Evolutionary conservation across 2,113 vertebrate genomes (phyloP).

Genomic region (Oryzias woworae): DNA sequence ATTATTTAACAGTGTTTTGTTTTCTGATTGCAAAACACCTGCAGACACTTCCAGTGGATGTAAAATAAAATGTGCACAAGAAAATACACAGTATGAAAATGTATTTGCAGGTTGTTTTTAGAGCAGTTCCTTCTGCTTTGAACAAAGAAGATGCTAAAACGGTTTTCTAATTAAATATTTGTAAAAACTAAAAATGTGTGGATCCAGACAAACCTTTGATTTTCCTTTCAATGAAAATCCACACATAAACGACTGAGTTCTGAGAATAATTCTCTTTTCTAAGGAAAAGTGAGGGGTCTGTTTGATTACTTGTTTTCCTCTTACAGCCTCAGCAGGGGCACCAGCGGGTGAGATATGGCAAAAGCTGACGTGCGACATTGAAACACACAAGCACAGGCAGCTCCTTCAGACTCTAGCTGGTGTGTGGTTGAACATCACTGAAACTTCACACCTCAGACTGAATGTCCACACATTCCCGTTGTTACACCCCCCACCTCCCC

Average conservation of each 20-base stretch:
- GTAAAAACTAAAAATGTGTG: too few species aligned
- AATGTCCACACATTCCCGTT: constrained; percentile 18
- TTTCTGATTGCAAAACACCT: constrained; percentile 19
- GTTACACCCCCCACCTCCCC: constrained; percentile 12
- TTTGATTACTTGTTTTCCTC: background rate
- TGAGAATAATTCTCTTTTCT: background rate
- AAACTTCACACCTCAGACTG: constrained; percentile 26
- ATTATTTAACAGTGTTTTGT: constrained; percentile 34
- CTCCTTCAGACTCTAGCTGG: constrained; percentile 1
- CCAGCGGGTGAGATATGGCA: constrained; percentile 11
- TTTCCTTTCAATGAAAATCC: background rate
- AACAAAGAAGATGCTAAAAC: too few species aligned
- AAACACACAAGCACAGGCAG: background rate
- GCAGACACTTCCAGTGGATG: background rate
- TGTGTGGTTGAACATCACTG: constrained; percentile 25
- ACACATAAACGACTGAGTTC: constrained; percentile 2
- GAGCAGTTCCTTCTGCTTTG: too few species aligned
- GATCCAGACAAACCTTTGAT: too few species aligned
- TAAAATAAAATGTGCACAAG: too few species aligned
- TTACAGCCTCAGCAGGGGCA: constrained; percentile 22
- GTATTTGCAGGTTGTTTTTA: too few species aligned
- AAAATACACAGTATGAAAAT: too few species aligned
- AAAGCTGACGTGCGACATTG: constrained; percentile 32
- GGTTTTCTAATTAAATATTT: too few species aligned
- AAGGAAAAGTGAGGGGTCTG: background rate